Evolutionary conservation across 2,797 vertebrate species (phyloP).

Genomic region (Lagodon rhomboides): DNA sequence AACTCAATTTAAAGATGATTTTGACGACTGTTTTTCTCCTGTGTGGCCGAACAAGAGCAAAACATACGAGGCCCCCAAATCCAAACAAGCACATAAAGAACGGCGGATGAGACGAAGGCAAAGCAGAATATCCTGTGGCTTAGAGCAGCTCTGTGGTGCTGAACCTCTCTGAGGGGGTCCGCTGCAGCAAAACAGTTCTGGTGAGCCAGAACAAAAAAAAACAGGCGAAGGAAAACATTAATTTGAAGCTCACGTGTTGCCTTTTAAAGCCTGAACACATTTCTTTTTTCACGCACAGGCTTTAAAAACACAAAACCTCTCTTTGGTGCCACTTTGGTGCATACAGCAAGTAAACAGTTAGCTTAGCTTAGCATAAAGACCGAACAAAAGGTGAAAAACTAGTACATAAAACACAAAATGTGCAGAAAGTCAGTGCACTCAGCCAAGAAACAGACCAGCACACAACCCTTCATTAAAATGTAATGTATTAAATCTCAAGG

Average conservation of each 20-base stretch:
- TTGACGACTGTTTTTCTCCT: not conserved
- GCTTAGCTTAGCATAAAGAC: not conserved
- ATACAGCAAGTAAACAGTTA: not conserved
- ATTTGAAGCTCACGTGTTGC: conserved; percentile 36
- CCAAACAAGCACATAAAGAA: conserved; percentile 59
- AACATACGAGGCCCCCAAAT: conserved; percentile 56
- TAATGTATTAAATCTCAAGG: no score
- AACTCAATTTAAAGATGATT: not conserved
- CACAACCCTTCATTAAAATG: no score
- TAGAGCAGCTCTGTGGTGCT: conserved; percentile 40
- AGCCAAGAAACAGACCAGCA: not conserved
- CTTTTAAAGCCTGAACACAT: not conserved
- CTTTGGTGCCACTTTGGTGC: no score
- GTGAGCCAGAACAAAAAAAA: conserved; percentile 10
- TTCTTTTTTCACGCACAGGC: conserved; percentile 13
- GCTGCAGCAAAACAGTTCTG: conserved; percentile 38
- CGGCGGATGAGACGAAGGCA: conserved; percentile 35
- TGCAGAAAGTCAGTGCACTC: not conserved
- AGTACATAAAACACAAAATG: not conserved
- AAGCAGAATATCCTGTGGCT: conserved; percentile 69
- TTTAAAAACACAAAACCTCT: not conserved
- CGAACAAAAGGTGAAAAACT: not conserved
- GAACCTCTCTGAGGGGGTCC: conserved; percentile 52
- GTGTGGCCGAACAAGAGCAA: conserved; percentile 60
- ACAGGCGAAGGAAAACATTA: conserved; percentile 25